Evolutionary conservation across 2,797 vertebrate genomes (phyloP), one percentile per base, ranked within the genome.

Genomic region (Enteromius thamalakanensis): DNA sequence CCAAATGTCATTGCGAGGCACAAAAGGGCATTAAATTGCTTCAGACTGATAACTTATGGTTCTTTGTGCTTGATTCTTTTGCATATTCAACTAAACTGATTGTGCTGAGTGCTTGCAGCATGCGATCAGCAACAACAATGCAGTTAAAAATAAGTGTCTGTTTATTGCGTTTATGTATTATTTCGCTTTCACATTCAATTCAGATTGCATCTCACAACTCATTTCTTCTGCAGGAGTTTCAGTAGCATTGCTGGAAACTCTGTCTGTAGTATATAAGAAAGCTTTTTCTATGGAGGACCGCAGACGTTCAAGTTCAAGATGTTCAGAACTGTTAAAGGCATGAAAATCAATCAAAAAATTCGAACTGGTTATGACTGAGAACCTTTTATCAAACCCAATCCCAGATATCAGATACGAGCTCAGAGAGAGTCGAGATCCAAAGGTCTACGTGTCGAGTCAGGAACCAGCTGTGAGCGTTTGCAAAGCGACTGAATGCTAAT

Each of bases 401-500:
- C 42, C n/a, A 51, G 68, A 80, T 64, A 69, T 80, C 37, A 75
- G 84, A 85, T 80, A 87, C 81, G 72, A 68, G 75, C 68, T 42
- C 21, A 23, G n/a, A 69, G 64, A 78, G 79, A 80, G 71, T 49
- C 69, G 76, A 58, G 47, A 76, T 76, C 45, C 37, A 49, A 29
- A 79, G 23, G 68, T 72, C 45, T n/a, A 42, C 23, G 26, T 78
- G 32, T 78, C 7, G 76, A 83, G 67, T 76, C 87, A 65, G 79
- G 65, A 88, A 76, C 69, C 68, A 75, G 69, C 62, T 76, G 78
- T 83, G 71, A 84, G 51, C 53, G 19, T 71, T 81, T 82, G 82
- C 77, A 23, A 70, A 84, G 71, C 23, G 55, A 9, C 83, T 79
- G 76, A 58, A 78, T 84, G 83, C 81, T 89, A 88, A 89, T 89